phyloP scores from a whole-genome alignment of 2,797 vertebrate genomes.

The Acanthis flammea region DNA sequence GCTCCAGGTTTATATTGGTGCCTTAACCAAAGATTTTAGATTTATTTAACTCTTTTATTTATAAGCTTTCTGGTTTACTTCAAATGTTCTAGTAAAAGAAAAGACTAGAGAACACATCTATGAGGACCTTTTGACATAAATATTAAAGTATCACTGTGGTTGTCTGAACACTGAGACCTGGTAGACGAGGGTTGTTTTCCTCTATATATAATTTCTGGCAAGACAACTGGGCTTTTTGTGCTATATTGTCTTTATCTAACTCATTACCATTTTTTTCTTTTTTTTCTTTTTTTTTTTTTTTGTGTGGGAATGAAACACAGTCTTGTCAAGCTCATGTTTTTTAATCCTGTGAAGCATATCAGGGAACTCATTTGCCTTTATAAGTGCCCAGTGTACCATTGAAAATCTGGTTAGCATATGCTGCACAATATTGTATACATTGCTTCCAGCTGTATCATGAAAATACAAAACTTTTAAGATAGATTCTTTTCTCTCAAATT shows the following conservation, averaged over 20 bases:
- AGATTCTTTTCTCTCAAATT: neutral
- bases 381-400: neutral
- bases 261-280: neutral
- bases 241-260: neutral
- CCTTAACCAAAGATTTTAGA: neutral
- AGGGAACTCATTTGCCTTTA: neutral
- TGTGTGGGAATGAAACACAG: neutral
- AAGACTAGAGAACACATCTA: neutral
- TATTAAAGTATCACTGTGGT: neutral
- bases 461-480: neutral
- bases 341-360: neutral
- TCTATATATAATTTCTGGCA: neutral
- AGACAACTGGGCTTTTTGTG: neutral
- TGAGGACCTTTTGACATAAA: neutral
- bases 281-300: neutral
- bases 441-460: neutral
- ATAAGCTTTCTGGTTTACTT: neutral
- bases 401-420: neutral
- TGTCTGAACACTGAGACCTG: neutral
- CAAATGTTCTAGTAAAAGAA: neutral
- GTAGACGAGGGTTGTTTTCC: neutral
- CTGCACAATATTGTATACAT: neutral
- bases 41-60: neutral
- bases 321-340: conserved; percentile 22
- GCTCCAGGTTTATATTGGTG: conserved; percentile 29